Evolutionary conservation across 1,140 invertebrate genomes (phyloP).

Genomic region (Trachymyrmex septentrionalis): DNA sequence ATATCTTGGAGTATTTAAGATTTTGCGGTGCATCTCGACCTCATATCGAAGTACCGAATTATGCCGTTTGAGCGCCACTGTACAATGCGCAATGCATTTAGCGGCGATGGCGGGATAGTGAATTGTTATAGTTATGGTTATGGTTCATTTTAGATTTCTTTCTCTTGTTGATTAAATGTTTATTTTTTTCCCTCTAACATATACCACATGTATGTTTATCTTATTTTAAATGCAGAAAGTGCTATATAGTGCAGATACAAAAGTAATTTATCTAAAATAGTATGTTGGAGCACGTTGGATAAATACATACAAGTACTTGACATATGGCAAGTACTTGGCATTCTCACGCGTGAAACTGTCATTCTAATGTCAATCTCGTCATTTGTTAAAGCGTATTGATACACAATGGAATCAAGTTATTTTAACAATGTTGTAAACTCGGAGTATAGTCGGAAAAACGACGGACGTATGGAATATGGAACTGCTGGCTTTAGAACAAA

Average conservation of each 20-base stretch:
- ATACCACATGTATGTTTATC: background rate
- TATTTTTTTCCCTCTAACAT: background rate
- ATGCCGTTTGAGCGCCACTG: no score
- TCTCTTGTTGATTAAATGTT: background rate
- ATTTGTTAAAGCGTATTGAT: background rate
- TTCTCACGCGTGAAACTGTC: background rate
- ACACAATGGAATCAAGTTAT: slow-evolving; percentile 30
- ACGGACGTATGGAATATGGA: slow-evolving; percentile 88
- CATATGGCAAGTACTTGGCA: background rate
- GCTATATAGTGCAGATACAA: background rate
- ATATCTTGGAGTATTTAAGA: no score
- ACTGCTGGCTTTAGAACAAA: slow-evolving; percentile 91
- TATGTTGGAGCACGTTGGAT: background rate
- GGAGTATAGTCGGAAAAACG: slow-evolving; percentile 79
- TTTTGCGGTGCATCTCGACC: no score
- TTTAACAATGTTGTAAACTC: slow-evolving; percentile 48
- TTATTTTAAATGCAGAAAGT: background rate
- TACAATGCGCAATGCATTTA: no score
- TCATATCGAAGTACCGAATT: no score
- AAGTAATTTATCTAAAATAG: background rate
- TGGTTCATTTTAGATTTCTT: no score
- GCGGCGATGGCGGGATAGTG: no score
- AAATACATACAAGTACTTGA: background rate
- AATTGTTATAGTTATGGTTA: no score
- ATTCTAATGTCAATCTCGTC: background rate